These are phyloP conservation scores for Bujurquina vittata DNA, from an alignment of 2,113 vertebrate genomes.

Conservation along the genomic window DNA sequence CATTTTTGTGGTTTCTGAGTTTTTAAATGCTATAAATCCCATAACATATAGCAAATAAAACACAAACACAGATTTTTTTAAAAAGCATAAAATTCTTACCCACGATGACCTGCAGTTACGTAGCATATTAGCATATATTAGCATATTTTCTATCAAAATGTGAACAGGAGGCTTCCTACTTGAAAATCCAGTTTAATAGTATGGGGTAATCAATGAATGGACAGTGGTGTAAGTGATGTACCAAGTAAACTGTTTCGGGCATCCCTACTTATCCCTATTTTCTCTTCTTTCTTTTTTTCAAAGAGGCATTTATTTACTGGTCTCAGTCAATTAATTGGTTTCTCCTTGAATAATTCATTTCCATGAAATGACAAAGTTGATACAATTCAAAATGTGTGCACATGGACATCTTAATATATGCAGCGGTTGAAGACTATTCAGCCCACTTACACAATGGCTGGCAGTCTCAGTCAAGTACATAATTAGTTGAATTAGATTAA, in stretches of 20 bases:
- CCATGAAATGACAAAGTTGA: conserved; percentile 59
- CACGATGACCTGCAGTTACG: background rate
- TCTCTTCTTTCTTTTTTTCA: background rate
- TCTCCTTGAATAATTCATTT: conserved; percentile 55
- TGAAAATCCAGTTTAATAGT: background rate
- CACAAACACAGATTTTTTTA: background rate
- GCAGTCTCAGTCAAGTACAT: conserved; percentile 75
- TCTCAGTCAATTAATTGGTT: conserved; percentile 56
- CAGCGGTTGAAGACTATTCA: conserved; percentile 46
- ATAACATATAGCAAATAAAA: background rate
- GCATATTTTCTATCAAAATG: background rate
- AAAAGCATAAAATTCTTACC: background rate
- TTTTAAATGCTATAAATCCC: background rate
- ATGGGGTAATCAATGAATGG: background rate
- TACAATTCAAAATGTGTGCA: conserved; percentile 48
- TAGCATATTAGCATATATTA: too few relatives aligned
- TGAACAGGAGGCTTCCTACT: background rate
- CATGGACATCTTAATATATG: conserved; percentile 61
- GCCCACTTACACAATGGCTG: conserved; percentile 70
- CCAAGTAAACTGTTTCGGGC: background rate
- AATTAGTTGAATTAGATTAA: conserved; percentile 81
- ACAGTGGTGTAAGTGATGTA: background rate
- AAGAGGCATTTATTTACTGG: conserved; percentile 49
- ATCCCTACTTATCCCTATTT: conserved; percentile 4
- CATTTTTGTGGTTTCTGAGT: background rate